Conservation (phyloP, 2,888 invertebrate genomes). For the Scaptomyza polygonia region DNA sequence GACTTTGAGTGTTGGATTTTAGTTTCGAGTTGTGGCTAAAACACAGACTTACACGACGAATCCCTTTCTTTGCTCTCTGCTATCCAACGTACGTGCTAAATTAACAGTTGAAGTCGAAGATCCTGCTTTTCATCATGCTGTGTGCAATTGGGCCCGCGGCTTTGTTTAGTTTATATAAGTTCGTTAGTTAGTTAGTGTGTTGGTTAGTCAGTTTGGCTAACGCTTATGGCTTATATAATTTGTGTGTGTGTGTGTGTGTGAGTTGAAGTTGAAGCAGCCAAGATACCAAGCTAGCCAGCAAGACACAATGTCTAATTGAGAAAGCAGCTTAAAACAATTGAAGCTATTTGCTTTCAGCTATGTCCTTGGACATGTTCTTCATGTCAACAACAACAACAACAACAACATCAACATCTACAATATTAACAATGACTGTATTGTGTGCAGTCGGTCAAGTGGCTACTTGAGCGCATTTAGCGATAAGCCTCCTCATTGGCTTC, state of each 20-base stretch:
- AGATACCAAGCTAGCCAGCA: conserved; percentile 25
- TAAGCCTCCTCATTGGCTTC: conserved; percentile 44
- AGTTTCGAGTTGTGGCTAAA: background rate
- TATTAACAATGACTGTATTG: conserved; percentile 13
- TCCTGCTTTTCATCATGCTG: conserved; percentile 33
- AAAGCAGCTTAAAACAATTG: conserved; percentile 73
- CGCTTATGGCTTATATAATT: conserved; percentile 6
- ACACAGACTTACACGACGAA: background rate
- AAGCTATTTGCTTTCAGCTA: conserved; percentile 58
- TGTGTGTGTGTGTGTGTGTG: conserved; percentile 10
- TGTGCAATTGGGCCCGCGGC: conserved; percentile 55
- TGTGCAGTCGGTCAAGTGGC: conserved; percentile 46
- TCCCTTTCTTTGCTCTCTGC: background rate
- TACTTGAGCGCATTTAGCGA: conserved; percentile 54
- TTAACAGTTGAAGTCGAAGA: conserved; percentile 51
- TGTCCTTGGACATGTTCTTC: conserved; percentile 25
- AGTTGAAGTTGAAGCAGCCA: conserved; percentile 50
- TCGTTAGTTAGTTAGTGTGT: conserved; percentile 69
- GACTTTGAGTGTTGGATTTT: conserved; percentile 29
- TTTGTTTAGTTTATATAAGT: conserved; percentile 72
- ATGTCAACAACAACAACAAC: conserved; percentile 9
- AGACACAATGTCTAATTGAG: conserved; percentile 62
- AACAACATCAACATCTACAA: conserved; percentile 17
- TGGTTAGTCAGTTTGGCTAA: conserved; percentile 12
- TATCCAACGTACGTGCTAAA: conserved; percentile 57